Evolutionary conservation across 2,797 vertebrate genomes (phyloP).

Genomic region (Amniataba percoides): DNA sequence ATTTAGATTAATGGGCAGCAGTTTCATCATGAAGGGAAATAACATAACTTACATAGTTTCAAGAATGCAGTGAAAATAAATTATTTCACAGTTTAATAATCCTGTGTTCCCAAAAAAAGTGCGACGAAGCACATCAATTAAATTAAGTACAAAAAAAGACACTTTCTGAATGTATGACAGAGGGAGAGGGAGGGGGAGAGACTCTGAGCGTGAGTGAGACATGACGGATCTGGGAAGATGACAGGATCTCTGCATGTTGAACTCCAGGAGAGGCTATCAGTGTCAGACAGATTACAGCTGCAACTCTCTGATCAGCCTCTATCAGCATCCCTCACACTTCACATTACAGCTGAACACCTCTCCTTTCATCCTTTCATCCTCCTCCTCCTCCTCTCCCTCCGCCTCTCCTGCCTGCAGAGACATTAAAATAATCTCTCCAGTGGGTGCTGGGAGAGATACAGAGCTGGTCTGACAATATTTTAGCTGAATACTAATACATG

Average conservation of each 20-base stretch:
- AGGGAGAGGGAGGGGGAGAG: background rate
- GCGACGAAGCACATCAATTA: background rate
- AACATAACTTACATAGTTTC: too few relatives aligned
- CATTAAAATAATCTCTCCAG: slow-evolving; percentile 30
- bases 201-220: slow-evolving; percentile 22
- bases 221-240: slow-evolving; percentile 41
- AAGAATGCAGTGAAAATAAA: background rate
- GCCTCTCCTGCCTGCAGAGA: slow-evolving; percentile 13
- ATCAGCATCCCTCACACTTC: slow-evolving; percentile 48
- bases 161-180: background rate
- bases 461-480: slow-evolving; percentile 12
- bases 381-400: background rate
- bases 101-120: background rate
- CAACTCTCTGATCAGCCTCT: slow-evolving; percentile 59
- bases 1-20: background rate
- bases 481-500: background rate
- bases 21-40: background rate
- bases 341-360: slow-evolving; percentile 35
- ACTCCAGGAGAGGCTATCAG: slow-evolving; percentile 38
- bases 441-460: slow-evolving; percentile 18
- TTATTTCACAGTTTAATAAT: background rate
- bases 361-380: slow-evolving; percentile 18
- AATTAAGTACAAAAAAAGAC: background rate
- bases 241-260: slow-evolving; percentile 36
- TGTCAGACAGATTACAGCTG: slow-evolving; percentile 59